Evolutionary conservation across 2,888 invertebrate genomes (phyloP).

Genomic region (Chrysomela aeneicollis): DNA sequence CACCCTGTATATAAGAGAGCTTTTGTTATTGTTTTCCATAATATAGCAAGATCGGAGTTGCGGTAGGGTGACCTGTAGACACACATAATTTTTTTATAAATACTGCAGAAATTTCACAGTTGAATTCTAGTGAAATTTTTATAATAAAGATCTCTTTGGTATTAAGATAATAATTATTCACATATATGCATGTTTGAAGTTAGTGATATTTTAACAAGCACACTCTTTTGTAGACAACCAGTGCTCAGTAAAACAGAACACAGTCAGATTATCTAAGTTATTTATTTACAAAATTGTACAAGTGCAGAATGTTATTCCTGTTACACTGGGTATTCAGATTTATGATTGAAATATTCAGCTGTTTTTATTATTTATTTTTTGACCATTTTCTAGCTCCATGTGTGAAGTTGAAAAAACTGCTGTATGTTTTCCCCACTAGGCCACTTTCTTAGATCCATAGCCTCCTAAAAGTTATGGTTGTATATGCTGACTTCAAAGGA

Average conservation of each 20-base stretch:
- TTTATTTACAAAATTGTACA: slow-evolving; percentile 16
- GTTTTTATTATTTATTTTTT: slow-evolving; percentile 3
- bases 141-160: background rate
- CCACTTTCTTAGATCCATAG: background rate
- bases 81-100: background rate
- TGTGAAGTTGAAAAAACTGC: background rate
- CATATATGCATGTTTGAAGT: background rate
- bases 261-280: background rate
- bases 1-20: background rate
- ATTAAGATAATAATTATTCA: background rate
- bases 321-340: slow-evolving; percentile 11
- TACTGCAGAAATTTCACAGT: background rate
- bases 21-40: background rate
- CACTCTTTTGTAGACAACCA: background rate
- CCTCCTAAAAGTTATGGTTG: background rate
- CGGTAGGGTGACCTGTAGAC: too few relatives aligned
- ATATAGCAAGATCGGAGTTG: too few relatives aligned
- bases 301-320: background rate
- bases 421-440: background rate
- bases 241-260: too few relatives aligned
- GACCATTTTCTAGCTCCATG: background rate
- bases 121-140: background rate
- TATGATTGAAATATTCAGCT: background rate
- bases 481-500: background rate
- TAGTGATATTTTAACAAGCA: slow-evolving; percentile 2